Base-by-base conservation (phyloP, 2,888 invertebrate species). In the Dryadula phaetusa region DNA sequence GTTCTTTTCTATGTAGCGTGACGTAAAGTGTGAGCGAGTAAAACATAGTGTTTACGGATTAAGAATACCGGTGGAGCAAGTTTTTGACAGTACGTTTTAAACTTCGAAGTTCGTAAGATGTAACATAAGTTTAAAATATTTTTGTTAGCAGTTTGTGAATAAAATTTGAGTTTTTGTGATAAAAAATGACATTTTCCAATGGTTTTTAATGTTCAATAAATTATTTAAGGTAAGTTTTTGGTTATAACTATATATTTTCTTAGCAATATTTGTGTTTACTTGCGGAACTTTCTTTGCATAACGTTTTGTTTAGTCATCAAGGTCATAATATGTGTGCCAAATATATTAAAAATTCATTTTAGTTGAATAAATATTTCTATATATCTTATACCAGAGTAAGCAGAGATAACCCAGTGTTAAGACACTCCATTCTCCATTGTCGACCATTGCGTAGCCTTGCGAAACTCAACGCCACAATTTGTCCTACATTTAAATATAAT, bases 1-100 rank as follows among this genome's bases (percentile, higher is more conserved):
- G 69, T 61, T 89, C 76, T 69, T 28, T 28, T 76, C 16, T 66
- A 53, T 20, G 14, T 12, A 28, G 25, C 3, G 22, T 16, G 25
- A 5, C 10, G 40, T 12, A 18, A 47, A 37, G 37, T 37, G 22
- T 42, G 53, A 67, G 77, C 83, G 69, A 74, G 77, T 70, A 83
- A 78, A 32, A 70, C 73, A 74, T 70, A 78, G 75, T 79, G 83
- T 80, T 83, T 81, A 80, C 79, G 78, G 77, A 62, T 66, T 78
- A 77, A 77, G 75, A 77, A 80, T 81, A 89, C 92, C 88, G 89
- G 92, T 88, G 86, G 82, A 84, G 85, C 92, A 90, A 90, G 87
- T 91, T 92, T 90, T 92, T 92, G 92, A 92, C 91, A 91, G 88
- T 87, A 83, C 83, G 79, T 82, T 83, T 84, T 81, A 82, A 90